phyloP scores from a whole-genome alignment of 2,113 vertebrate species.

The Chitala chitala region DNA sequence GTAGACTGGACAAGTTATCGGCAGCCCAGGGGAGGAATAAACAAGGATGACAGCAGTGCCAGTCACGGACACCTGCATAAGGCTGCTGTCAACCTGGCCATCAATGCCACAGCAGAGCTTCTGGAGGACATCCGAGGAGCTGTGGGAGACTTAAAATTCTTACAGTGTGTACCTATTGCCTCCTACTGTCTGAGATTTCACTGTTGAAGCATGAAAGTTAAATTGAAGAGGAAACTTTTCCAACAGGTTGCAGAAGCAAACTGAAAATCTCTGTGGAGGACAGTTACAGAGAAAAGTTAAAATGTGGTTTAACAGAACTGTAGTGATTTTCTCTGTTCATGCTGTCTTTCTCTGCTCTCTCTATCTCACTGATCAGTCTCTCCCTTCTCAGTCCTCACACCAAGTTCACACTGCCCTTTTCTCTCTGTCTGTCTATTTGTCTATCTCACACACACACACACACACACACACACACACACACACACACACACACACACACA shows the following conservation, averaged over 20 bases:
- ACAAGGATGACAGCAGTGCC: conserved; percentile 49
- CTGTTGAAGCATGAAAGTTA: neutral
- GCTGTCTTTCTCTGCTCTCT: neutral
- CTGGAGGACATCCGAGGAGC: conserved; percentile 54
- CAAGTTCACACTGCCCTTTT: no score
- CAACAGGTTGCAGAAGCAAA: neutral
- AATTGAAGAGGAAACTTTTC: neutral
- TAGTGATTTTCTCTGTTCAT: neutral
- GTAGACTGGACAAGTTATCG: conserved; percentile 45
- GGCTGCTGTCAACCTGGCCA: conserved; percentile 49
- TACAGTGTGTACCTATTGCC: conserved; percentile 43
- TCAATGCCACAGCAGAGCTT: conserved; percentile 47
- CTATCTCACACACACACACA: no score
- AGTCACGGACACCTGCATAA: conserved; percentile 46
- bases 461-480: no score
- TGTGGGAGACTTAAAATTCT: conserved; percentile 47
- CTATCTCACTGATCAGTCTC: neutral
- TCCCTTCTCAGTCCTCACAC: no score
- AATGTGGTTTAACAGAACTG: no score
- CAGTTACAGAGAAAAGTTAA: no score
- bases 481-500: neutral
- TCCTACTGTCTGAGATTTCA: no score
- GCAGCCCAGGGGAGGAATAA: conserved; percentile 55
- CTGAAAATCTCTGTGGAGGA: no score
- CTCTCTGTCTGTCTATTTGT: no score